Evolutionary conservation across 2,888 invertebrate genomes (phyloP).

Genomic region (Dione juno): DNA sequence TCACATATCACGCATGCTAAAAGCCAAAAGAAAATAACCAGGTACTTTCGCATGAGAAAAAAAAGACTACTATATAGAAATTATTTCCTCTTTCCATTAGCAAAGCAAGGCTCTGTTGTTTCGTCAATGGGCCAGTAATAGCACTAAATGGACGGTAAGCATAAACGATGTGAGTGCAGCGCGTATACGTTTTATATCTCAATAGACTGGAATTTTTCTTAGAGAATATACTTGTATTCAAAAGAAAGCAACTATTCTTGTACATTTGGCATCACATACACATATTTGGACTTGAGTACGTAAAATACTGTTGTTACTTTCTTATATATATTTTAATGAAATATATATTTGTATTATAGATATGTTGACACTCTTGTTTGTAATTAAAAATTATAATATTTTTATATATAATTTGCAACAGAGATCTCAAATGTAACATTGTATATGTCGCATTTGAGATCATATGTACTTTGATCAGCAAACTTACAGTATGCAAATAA

Average conservation of each 20-base stretch:
- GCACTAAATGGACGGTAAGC: constrained; percentile 35
- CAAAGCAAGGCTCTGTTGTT: constrained; percentile 36
- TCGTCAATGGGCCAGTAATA: constrained; percentile 42
- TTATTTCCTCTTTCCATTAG: constrained; percentile 44
- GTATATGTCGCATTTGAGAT: too few species aligned
- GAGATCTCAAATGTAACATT: too few species aligned
- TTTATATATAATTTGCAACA: too few species aligned
- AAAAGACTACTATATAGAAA: constrained; percentile 31
- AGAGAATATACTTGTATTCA: constrained; percentile 3
- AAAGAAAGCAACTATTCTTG: background rate
- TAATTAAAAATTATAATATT: too few species aligned
- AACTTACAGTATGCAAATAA: too few species aligned
- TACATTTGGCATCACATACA: background rate
- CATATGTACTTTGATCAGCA: too few species aligned
- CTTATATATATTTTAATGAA: background rate
- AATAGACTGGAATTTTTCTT: constrained; percentile 19
- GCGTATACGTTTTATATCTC: constrained; percentile 26
- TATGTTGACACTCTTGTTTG: too few species aligned
- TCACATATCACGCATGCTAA: constrained; percentile 26
- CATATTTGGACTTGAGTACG: background rate
- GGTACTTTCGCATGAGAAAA: constrained; percentile 28
- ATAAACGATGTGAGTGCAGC: constrained; percentile 28
- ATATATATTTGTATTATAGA: background rate
- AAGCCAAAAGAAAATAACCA: constrained; percentile 30
- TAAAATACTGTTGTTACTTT: background rate